These are phyloP conservation scores for Agrotis exclamationis DNA, from an alignment of 2,888 invertebrate genomes.

Conservation along the genomic window DNA sequence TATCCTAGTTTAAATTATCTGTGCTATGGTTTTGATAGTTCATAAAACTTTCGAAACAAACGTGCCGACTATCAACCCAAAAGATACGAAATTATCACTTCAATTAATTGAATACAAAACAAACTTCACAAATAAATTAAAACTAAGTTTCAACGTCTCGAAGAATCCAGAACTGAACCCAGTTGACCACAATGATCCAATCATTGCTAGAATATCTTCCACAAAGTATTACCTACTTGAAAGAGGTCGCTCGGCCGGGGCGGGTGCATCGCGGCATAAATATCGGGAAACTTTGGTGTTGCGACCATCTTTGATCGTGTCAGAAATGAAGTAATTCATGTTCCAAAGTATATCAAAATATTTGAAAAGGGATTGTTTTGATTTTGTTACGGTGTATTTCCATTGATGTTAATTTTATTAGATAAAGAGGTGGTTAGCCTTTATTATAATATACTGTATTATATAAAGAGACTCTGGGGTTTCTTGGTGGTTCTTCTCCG, in stretches of 20 bases:
- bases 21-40: too few relatives aligned
- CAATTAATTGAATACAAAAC: neutral
- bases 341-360: too few relatives aligned
- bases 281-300: conserved; percentile 19
- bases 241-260: neutral
- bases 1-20: too few relatives aligned
- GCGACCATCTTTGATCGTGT: conserved; percentile 13
- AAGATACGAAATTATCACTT: neutral
- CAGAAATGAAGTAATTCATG: neutral
- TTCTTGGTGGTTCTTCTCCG: too few relatives aligned
- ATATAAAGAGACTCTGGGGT: too few relatives aligned
- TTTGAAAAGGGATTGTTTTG: too few relatives aligned
- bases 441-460: too few relatives aligned
- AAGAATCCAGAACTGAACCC: conserved; percentile 9
- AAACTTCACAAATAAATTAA: neutral
- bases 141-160: neutral
- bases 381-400: too few relatives aligned
- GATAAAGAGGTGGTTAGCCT: too few relatives aligned
- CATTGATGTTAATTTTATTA: too few relatives aligned
- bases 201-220: conserved; percentile 18
- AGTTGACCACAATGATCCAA: conserved; percentile 30
- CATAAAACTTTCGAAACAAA: too few relatives aligned
- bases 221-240: conserved; percentile 22
- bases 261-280: conserved; percentile 2
- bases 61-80: too few relatives aligned